A percentile compares a stretch with the other conserved stretches of the same genome.
These are phyloP conservation scores for Eupithecia subumbrata DNA, from an alignment of 2,888 invertebrate species.

Conservation along the genomic window DNA sequence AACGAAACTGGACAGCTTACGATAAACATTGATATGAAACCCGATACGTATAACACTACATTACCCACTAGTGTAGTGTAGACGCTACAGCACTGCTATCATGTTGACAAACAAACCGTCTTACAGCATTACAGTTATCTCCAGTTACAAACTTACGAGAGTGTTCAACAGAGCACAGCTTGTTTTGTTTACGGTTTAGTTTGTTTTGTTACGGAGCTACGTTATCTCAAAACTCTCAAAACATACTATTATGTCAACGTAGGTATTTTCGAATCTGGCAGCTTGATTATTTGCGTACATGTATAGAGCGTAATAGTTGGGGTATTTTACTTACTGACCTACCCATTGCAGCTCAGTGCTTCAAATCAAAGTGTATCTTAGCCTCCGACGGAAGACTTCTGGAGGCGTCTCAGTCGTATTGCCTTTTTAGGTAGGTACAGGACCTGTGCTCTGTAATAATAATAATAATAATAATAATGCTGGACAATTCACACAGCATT, in stretches of 20 bases:
- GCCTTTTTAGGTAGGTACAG: no score
- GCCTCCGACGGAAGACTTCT: no score
- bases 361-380: no score
- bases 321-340: no score
- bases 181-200: not conserved
- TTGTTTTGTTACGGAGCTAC: not conserved
- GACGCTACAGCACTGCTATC: slow-evolving; percentile 16
- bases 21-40: not conserved
- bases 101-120: slow-evolving; percentile 34
- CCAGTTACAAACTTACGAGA: slow-evolving; percentile 23
- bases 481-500: no score
- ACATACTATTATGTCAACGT: not conserved
- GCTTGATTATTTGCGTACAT: no score
- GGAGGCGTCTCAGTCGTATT: no score
- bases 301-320: no score
- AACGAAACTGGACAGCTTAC: not conserved
- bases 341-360: no score
- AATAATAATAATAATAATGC: no score
- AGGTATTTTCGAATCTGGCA: not conserved
- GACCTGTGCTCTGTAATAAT: no score
- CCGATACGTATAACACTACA: not conserved
- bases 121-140: slow-evolving; percentile 24
- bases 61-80: not conserved
- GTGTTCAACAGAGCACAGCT: slow-evolving; percentile 30
- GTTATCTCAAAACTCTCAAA: not conserved